phyloP scores from a whole-genome alignment of 1,140 invertebrate species.

The Lineus longissimus region DNA sequence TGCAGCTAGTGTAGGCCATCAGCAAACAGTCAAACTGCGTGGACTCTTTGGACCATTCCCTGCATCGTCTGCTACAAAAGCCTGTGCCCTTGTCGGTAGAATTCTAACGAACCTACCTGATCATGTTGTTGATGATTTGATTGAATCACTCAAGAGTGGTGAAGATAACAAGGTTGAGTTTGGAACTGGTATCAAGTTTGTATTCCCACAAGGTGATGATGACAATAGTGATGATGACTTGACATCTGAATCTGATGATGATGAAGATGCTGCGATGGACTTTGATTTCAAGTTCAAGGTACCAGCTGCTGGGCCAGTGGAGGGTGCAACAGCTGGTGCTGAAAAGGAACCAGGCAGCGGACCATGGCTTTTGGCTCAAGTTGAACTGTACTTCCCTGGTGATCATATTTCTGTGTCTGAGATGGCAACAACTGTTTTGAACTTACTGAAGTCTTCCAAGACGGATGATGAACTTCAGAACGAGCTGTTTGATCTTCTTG shows the following conservation, averaged over 20 bases:
- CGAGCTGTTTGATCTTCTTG: conserved; percentile 82
- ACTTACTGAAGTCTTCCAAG: conserved; percentile 42
- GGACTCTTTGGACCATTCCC: conserved; percentile 50
- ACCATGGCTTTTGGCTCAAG: conserved; percentile 33
- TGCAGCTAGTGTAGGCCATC: conserved; percentile 58
- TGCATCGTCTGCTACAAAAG: conserved; percentile 38
- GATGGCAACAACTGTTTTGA: conserved; percentile 40
- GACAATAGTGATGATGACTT: conserved; percentile 19
- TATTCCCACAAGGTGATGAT: conserved; percentile 8
- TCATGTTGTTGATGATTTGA: conserved; percentile 15
- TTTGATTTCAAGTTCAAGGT: conserved; percentile 55
- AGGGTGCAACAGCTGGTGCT: not conserved
- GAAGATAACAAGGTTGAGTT: conserved; percentile 37
- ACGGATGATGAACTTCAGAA: conserved; percentile 72
- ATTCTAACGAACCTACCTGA: conserved; percentile 44
- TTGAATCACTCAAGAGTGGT: conserved; percentile 24
- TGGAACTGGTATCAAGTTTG: conserved; percentile 44
- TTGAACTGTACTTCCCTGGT: conserved; percentile 31
- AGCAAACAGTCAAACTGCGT: conserved; percentile 35
- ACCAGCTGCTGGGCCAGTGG: too few relatives aligned
- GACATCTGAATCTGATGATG: conserved; percentile 37
- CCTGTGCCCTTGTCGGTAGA: conserved; percentile 37
- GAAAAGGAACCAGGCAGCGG: conserved; percentile 15
- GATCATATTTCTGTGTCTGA: conserved; percentile 33
- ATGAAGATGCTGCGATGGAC: conserved; percentile 43